Evolutionary conservation across 2,888 invertebrate genomes (phyloP).

Genomic region (Drosophila stalkeri): DNA sequence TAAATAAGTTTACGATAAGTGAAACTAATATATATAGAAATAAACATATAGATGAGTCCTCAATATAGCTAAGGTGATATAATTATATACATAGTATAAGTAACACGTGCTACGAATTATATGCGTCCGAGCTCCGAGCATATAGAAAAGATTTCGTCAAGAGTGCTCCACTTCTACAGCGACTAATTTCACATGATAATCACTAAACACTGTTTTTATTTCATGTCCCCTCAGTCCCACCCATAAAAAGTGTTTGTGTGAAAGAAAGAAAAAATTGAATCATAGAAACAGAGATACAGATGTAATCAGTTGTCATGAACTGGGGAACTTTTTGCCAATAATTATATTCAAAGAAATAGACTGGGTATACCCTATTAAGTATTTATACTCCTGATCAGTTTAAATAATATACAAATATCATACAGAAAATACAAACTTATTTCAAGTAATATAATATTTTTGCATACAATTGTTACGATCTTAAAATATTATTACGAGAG

Average conservation of each 20-base stretch:
- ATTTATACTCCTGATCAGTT: background rate
- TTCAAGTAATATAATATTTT: background rate
- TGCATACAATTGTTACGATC: background rate
- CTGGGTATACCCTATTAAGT: background rate
- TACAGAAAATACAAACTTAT: background rate
- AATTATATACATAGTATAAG: background rate
- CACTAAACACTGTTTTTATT: background rate
- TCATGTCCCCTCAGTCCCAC: background rate
- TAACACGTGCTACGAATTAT: background rate
- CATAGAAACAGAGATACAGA: background rate
- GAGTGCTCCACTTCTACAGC: background rate
- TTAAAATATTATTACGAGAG: too few species aligned
- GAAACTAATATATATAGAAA: background rate
- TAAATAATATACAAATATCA: too few species aligned
- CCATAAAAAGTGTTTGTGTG: background rate
- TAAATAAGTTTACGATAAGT: background rate
- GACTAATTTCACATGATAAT: background rate
- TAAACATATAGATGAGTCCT: background rate
- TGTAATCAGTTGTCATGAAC: background rate
- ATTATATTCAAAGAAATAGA: background rate
- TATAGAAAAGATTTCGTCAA: background rate
- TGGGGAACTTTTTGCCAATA: background rate
- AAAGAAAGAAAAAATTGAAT: conserved; percentile 2
- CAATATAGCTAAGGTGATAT: background rate
- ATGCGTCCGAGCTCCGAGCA: background rate